Evolutionary conservation across 2,113 vertebrate species (phyloP).

Genomic region (Acrocephalus arundinaceus): DNA sequence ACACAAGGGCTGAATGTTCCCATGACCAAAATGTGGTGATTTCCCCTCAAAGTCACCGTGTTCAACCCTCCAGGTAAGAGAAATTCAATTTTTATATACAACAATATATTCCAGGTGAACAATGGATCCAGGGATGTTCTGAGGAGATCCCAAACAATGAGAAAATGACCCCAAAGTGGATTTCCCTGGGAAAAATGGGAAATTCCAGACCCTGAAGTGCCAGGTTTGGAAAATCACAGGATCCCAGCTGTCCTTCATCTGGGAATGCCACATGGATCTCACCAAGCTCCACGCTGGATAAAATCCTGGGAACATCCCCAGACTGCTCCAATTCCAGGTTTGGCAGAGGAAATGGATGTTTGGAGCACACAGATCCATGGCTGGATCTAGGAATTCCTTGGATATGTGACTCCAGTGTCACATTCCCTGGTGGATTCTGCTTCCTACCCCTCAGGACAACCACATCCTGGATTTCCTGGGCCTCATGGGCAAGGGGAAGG

Average conservation of each 20-base stretch:
- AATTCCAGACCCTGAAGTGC: background rate
- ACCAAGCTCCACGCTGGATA: fast-evolving
- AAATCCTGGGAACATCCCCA: fast-evolving
- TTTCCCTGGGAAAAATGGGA: background rate
- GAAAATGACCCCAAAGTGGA: background rate
- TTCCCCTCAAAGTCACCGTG: no score
- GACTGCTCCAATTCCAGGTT: fast-evolving
- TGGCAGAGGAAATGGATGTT: no score
- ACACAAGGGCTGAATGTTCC: no score
- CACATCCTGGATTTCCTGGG: background rate
- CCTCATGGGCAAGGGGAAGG: fast-evolving
- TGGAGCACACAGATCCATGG: background rate
- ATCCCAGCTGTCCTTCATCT: background rate
- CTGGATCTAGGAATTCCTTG: background rate
- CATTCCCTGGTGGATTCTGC: background rate
- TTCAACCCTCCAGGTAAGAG: no score
- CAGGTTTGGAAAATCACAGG: background rate
- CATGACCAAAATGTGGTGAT: no score
- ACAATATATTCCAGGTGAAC: no score
- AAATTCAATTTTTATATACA: no score
- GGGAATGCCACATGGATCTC: background rate
- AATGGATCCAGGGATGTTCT: no score
- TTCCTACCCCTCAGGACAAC: background rate
- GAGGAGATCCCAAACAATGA: no score
- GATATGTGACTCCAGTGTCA: background rate